These are phyloP conservation scores for Psilopogon haemacephalus DNA, from an alignment of 2,113 vertebrate genomes.

Conservation along the genomic window DNA sequence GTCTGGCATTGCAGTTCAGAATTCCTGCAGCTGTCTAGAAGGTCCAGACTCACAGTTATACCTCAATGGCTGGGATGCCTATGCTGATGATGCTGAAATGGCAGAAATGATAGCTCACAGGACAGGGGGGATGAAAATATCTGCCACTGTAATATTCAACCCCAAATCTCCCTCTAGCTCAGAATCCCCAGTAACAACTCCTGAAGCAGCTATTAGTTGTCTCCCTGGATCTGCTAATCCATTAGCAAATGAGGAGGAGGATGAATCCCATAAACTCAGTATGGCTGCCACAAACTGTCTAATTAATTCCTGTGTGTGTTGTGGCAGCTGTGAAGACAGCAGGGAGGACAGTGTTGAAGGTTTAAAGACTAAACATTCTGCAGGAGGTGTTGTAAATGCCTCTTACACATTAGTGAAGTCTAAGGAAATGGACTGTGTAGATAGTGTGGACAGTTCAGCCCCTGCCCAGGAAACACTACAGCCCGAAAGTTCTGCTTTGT, in stretches of 20 bases:
- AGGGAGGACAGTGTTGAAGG: slow-evolving; percentile 76
- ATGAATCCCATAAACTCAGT: slow-evolving; percentile 76
- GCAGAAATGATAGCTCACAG: slow-evolving; percentile 93
- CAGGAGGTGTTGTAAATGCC: slow-evolving; percentile 68
- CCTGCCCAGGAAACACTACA: slow-evolving; percentile 62
- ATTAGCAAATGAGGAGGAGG: slow-evolving; percentile 36
- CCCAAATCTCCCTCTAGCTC: slow-evolving; percentile 84
- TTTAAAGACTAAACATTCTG: slow-evolving; percentile 68
- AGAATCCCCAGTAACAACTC: slow-evolving; percentile 43
- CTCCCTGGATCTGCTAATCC: slow-evolving; percentile 29
- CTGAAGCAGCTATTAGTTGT: slow-evolving; percentile 36
- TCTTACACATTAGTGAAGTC: slow-evolving; percentile 75
- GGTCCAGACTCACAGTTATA: slow-evolving; percentile 67
- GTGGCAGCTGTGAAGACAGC: slow-evolving; percentile 86
- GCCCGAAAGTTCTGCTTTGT: slow-evolving; percentile 51
- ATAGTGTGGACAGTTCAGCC: slow-evolving; percentile 55
- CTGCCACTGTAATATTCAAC: slow-evolving; percentile 97
- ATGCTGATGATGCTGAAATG: slow-evolving; percentile 76
- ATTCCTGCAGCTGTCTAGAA: slow-evolving; percentile 75
- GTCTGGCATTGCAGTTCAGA: slow-evolving; percentile 32
- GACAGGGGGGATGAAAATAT: slow-evolving; percentile 97
- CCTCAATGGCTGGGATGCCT: slow-evolving; percentile 86
- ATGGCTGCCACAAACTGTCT: slow-evolving; percentile 86
- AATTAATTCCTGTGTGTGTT: slow-evolving; percentile 94
- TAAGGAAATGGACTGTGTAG: slow-evolving; percentile 64